These are phyloP conservation scores for Callosobruchus maculatus DNA, from an alignment of 2,888 invertebrate species.

Conservation along the genomic window DNA sequence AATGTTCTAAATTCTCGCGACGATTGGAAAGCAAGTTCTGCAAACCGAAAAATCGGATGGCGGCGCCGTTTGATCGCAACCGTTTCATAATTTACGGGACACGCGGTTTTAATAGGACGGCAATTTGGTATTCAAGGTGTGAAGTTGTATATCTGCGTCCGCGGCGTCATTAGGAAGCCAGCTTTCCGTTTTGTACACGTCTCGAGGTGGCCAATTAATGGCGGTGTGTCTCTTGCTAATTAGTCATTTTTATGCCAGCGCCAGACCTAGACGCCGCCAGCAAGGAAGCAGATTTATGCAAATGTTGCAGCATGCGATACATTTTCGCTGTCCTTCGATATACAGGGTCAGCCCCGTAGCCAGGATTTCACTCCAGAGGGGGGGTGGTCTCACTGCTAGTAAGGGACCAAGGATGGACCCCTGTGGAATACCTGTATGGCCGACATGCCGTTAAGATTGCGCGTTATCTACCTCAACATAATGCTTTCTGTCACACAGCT, in stretches of 20 bases:
- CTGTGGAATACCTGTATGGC: too few relatives aligned
- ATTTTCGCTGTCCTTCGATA: not conserved
- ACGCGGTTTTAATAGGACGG: not conserved
- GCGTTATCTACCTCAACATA: too few relatives aligned
- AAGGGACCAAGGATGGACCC: too few relatives aligned
- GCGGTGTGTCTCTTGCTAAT: not conserved
- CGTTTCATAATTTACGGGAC: not conserved
- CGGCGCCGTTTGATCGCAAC: not conserved
- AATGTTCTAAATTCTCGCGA: not conserved
- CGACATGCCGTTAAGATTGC: too few relatives aligned
- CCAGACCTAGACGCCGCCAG: not conserved
- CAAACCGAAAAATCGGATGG: not conserved
- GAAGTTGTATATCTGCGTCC: not conserved
- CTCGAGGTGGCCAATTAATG: too few relatives aligned
- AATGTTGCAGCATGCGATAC: not conserved
- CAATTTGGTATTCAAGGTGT: not conserved
- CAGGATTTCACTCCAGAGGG: too few relatives aligned
- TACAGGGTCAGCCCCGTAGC: too few relatives aligned
- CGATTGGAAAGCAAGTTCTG: not conserved
- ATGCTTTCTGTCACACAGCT: too few relatives aligned
- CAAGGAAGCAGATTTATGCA: not conserved
- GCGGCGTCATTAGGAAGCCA: not conserved
- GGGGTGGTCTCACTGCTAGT: too few relatives aligned
- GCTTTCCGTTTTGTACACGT: not conserved
- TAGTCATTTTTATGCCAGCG: not conserved